phyloP scores from a whole-genome alignment of 1,140 invertebrate species.

The Rhizoglyphus robini region DNA sequence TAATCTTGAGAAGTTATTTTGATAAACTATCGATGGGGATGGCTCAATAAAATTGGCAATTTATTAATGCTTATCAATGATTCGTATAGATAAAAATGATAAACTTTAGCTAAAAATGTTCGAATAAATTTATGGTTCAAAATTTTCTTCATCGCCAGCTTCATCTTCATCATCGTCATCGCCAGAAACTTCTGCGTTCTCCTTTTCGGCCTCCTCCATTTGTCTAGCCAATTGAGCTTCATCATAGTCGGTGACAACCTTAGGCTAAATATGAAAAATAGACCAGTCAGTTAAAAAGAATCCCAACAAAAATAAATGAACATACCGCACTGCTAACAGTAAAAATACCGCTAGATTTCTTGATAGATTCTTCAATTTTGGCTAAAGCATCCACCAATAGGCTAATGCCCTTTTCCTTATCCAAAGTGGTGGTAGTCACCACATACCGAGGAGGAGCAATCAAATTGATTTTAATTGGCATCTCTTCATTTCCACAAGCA shows the following conservation, averaged over 20 bases:
- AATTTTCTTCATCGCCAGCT: slow-evolving; percentile 15
- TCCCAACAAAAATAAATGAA: neutral
- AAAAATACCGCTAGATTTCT: slow-evolving; percentile 72
- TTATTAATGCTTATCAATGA: too few relatives aligned
- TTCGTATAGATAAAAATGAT: too few relatives aligned
- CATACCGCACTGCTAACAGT: slow-evolving; percentile 82
- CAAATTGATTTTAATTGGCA: slow-evolving; percentile 96
- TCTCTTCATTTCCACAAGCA: slow-evolving; percentile 74
- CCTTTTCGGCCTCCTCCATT: slow-evolving; percentile 80
- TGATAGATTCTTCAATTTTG: slow-evolving; percentile 70
- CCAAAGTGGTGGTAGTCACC: slow-evolving; percentile 93
- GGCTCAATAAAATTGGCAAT: too few relatives aligned
- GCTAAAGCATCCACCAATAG: slow-evolving; percentile 75
- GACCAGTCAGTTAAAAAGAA: slow-evolving; percentile 11
- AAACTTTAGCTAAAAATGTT: too few relatives aligned
- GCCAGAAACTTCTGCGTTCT: slow-evolving; percentile 77
- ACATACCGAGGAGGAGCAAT: slow-evolving; percentile 97
- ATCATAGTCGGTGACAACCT: slow-evolving; percentile 94
- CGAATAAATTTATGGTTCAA: neutral
- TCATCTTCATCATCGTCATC: slow-evolving; percentile 56
- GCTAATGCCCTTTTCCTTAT: slow-evolving; percentile 81
- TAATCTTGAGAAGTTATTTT: too few relatives aligned
- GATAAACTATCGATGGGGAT: too few relatives aligned
- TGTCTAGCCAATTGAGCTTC: slow-evolving; percentile 84
- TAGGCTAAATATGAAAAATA: slow-evolving; percentile 50